Evolutionary conservation across 1,140 invertebrate species (phyloP), one percentile per base, ranked within the genome.

Genomic region (Dufourea novaeangliae): DNA sequence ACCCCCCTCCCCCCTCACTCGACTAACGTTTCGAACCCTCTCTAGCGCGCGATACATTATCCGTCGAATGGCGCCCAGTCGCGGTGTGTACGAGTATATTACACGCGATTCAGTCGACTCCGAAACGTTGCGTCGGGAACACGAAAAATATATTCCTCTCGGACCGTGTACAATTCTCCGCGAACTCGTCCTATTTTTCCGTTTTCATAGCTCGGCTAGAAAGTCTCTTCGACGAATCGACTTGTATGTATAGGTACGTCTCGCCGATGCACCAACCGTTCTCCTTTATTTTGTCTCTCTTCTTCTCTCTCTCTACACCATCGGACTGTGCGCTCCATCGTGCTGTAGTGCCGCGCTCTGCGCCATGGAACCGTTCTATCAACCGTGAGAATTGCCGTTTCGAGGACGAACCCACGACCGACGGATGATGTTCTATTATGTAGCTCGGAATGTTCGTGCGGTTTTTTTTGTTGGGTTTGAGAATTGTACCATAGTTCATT

Each of bases 111-210:
- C 59, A 81, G 72, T 78, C 32, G 66, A 59, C 54, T 77, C 70
- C 56, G 74, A 70, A 77, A 70, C 67, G 67, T 34, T 64, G 62
- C 54, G 56, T 57, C 46, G 41, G 20, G 27, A 75, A 54, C 66
- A 27, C 10, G 10, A 50, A 82, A 57, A n/a, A n/a, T 77, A n/a
- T n/a, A n/a, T n/a, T n/a, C n/a, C 81, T 80, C 78, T 69, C 67
- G 32, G 70, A 57, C 46, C 32, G 22, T 46, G 29, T 76, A 81
- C 63, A 10, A 27, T 69, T 69, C 64, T 78, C 63, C 67, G 56
- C 62, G 50, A 63, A 41, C 27, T 32, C 61, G 39, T 62, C 56
- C 56, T 41, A 54, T 29, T 62, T 50, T 62, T 70, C 52, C 56
- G 54, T 39, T 59, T 64, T n/a, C n/a, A n/a, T n/a, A n/a, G n/a